Conservation (phyloP, 2,797 vertebrate genomes). For the Rhodeus uyekii region DNA sequence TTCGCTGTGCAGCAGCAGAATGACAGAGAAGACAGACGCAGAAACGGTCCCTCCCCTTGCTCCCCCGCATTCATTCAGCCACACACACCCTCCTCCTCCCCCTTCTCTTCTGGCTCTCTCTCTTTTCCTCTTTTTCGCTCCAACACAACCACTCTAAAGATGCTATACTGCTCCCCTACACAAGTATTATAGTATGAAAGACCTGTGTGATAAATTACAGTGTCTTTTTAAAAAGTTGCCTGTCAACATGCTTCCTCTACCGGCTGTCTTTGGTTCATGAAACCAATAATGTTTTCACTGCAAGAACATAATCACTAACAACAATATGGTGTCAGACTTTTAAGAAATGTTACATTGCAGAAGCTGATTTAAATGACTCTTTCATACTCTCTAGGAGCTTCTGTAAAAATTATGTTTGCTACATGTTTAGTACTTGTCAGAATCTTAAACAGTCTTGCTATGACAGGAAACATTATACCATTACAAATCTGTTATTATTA, state of each 20-base stretch:
- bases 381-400: background rate
- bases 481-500: background rate
- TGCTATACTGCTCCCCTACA: conserved; percentile 63
- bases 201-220: conserved; percentile 59
- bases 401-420: background rate
- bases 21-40: conserved; percentile 79
- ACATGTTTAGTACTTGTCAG: background rate
- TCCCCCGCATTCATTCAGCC: conserved; percentile 52
- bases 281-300: conserved; percentile 14
- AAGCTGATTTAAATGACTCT: background rate
- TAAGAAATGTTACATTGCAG: background rate
- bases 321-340: background rate
- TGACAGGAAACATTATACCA: background rate
- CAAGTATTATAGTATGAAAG: conserved; percentile 58
- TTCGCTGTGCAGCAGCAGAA: conserved; percentile 77
- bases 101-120: conserved; percentile 57
- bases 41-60: conserved; percentile 59
- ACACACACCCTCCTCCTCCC: conserved; percentile 65
- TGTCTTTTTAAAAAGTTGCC: conserved; percentile 47
- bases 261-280: conserved; percentile 1
- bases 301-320: background rate
- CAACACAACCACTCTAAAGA: conserved; percentile 54
- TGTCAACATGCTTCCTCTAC: conserved; percentile 19
- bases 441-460: background rate
- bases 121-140: conserved; percentile 41